Evolutionary conservation across 2,888 invertebrate species (phyloP).

Genomic region (Criorhina ranunculi): DNA sequence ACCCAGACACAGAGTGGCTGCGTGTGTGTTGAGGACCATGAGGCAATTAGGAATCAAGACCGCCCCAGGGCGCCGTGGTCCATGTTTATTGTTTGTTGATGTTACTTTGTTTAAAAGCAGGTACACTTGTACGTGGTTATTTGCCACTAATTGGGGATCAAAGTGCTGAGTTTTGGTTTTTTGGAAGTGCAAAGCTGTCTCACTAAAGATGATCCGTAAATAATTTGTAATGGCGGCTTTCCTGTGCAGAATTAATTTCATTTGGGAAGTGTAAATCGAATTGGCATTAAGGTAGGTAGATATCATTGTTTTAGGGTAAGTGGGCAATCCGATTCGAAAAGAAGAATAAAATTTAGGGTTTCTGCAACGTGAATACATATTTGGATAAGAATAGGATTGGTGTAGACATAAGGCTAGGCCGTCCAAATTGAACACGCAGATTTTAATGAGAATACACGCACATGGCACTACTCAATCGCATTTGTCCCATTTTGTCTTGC

Average conservation of each 20-base stretch:
- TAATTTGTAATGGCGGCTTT: slow-evolving; percentile 4
- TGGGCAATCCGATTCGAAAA: too few species aligned
- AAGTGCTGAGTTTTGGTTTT: slow-evolving; percentile 16
- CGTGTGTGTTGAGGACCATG: slow-evolving; percentile 51
- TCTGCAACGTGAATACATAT: too few species aligned
- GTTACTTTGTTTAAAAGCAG: slow-evolving; percentile 48
- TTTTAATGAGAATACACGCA: too few species aligned
- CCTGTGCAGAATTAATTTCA: slow-evolving; percentile 11
- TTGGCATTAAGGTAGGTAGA: too few species aligned
- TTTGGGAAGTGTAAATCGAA: neutral
- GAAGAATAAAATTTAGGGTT: too few species aligned
- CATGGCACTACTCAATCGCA: too few species aligned
- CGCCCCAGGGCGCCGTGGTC: slow-evolving; percentile 62
- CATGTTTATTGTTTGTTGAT: slow-evolving; percentile 72
- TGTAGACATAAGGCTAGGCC: too few species aligned
- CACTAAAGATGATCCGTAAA: slow-evolving; percentile 11
- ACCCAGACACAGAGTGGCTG: slow-evolving; percentile 9
- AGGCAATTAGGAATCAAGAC: slow-evolving; percentile 61
- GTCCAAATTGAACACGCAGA: too few species aligned
- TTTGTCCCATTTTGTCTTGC: too few species aligned
- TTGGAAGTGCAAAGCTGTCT: neutral
- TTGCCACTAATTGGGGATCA: slow-evolving; percentile 43
- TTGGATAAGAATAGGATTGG: too few species aligned
- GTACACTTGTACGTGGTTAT: slow-evolving; percentile 34
- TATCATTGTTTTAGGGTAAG: too few species aligned